phyloP scores from a whole-genome alignment of 2,797 vertebrate species.

The Pelobates cultripes region DNA sequence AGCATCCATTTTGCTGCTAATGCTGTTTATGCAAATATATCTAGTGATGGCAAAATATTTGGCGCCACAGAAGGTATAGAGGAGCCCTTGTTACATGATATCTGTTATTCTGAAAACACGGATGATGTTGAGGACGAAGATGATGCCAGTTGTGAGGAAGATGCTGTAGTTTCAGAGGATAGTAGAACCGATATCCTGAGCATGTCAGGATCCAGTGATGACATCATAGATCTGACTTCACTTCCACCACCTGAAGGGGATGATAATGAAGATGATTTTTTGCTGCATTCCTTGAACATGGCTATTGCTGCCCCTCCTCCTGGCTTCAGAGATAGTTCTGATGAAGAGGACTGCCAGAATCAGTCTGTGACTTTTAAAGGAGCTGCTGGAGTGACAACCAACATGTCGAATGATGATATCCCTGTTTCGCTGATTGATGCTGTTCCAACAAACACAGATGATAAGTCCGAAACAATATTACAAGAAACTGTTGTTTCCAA shows the following conservation, averaged over 20 bases:
- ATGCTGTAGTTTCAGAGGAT: slow-evolving; percentile 86
- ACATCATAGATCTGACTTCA: slow-evolving; percentile 97
- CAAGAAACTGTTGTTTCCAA: slow-evolving; percentile 89
- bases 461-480: slow-evolving; percentile 80
- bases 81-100: slow-evolving; percentile 93
- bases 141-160: slow-evolving; percentile 96
- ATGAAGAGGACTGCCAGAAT: slow-evolving; percentile 91
- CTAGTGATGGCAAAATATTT: slow-evolving; percentile 85
- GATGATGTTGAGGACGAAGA: slow-evolving; percentile 98
- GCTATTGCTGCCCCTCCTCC: slow-evolving; percentile 97
- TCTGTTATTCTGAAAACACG: slow-evolving; percentile 95
- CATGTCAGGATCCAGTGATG: slow-evolving; percentile 93
- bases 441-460: slow-evolving; percentile 83
- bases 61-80: slow-evolving; percentile 87
- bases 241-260: slow-evolving; percentile 92
- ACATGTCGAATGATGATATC: slow-evolving; percentile 79
- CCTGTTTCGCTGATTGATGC: slow-evolving; percentile 97
- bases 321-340: slow-evolving; percentile 97
- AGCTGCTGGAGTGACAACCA: slow-evolving; percentile 66
- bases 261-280: slow-evolving; percentile 90
- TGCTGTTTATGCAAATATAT: slow-evolving; percentile 86
- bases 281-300: slow-evolving; percentile 94
- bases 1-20: slow-evolving; percentile 85
- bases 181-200: slow-evolving; percentile 87
- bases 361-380: slow-evolving; percentile 72